Evolutionary conservation across 2,888 invertebrate genomes (phyloP), one percentile per base, ranked within the genome.

Genomic region (Cactoblastis cactorum): DNA sequence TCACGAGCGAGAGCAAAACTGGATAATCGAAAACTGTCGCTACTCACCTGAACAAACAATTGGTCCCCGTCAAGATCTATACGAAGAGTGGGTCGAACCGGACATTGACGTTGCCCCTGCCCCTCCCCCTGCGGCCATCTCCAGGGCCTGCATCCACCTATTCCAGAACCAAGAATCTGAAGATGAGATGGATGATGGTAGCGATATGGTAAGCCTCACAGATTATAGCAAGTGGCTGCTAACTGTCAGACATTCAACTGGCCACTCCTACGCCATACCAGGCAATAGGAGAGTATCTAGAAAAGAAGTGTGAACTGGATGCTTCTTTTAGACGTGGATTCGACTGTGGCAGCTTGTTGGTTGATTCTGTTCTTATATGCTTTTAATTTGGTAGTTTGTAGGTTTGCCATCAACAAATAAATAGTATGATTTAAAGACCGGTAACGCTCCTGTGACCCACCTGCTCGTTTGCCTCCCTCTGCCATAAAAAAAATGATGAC

Each of bases 1-100:
- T 15, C 81, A 76, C 43, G 66, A 78, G 8, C 74, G 71, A 4
- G 93, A 93, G 62, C 91, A 91, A 59, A 77, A 87, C 52, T 94
- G 94, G 94, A 94, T 94, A 54, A 62, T 89, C 24, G 80, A 86
- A 5, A 91, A 92, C 60, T 95, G 94, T 67, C 90, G 94, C 32
- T 91, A 89, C 39, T 91, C 86, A 24, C 91, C 91, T 35, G 77
- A 83, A 49, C 83, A 90, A 6, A 74, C 91, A n/a, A n/a, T n/a
- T 0, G 93, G 93, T 0, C 91, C 91, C 51, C 79, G 81, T 0
- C 74, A 74, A 0, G 82, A 90, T 11, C 66, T 93, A 6, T 92
- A 91, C 62, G 91, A 92, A 63, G 69, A 86, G 54, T 92, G 91
- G 91, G 56, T 61, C 2, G 59, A 67, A 37, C 78, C 80, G 0